Conservation (phyloP, 2,888 invertebrate species). For the Philopedon plagiatum region DNA sequence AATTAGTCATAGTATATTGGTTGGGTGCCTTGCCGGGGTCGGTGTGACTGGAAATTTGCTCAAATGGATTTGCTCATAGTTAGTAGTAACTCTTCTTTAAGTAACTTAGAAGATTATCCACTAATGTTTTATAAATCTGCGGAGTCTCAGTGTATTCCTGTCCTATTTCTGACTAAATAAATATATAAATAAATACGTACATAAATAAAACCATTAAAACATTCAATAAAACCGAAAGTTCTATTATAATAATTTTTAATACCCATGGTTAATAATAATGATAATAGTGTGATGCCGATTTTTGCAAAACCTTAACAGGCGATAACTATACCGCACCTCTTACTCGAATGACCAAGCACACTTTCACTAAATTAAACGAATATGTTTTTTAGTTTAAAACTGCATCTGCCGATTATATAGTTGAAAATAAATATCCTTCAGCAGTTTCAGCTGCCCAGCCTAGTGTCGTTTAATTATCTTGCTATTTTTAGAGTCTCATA, state of each 20-base stretch:
- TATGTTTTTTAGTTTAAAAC: slow-evolving; percentile 3
- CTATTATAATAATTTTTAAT: slow-evolving; percentile 2
- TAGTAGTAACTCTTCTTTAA: too few species aligned
- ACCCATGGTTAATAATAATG: not conserved
- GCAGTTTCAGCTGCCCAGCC: not conserved
- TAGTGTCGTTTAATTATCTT: not conserved
- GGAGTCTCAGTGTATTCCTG: too few species aligned
- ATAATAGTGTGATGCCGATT: slow-evolving; percentile 7
- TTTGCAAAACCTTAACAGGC: slow-evolving; percentile 15
- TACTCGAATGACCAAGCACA: slow-evolving; percentile 11
- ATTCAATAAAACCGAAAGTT: slow-evolving; percentile 6
- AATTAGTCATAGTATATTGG: too few species aligned
- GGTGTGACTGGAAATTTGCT: too few species aligned
- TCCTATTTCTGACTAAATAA: too few species aligned
- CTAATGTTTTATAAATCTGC: too few species aligned
- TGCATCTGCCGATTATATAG: not conserved
- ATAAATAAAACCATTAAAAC: not conserved
- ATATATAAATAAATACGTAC: not conserved
- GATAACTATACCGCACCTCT: slow-evolving; percentile 24
- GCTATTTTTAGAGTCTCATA: not conserved
- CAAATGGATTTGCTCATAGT: too few species aligned
- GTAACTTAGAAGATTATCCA: too few species aligned
- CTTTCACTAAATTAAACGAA: slow-evolving; percentile 31
- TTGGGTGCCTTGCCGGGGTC: too few species aligned
- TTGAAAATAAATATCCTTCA: not conserved